phyloP scores from a whole-genome alignment of 2,888 invertebrate species.

The Eulithis prunata region DNA sequence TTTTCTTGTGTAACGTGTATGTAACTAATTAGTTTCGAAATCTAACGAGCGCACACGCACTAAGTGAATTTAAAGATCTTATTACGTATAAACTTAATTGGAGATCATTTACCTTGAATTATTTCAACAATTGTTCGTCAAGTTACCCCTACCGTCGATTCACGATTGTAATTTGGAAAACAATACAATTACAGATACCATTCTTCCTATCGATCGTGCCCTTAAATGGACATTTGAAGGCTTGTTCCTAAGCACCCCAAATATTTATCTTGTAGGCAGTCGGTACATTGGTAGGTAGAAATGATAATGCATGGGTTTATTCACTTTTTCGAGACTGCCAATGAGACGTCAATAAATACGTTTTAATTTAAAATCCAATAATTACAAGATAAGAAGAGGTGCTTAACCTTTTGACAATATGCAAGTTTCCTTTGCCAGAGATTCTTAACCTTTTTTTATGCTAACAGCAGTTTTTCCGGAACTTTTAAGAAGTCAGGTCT shows the following conservation, averaged over 20 bases:
- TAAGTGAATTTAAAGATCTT: too few species aligned
- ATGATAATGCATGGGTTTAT: not conserved
- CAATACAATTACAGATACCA: slow-evolving; percentile 41
- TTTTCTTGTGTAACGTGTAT: too few species aligned
- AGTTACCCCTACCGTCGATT: slow-evolving; percentile 28
- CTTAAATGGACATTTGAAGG: slow-evolving; percentile 35
- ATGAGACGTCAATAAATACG: too few species aligned
- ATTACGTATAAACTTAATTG: not conserved
- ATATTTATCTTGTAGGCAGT: not conserved
- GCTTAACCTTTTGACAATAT: too few species aligned
- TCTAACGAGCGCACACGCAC: too few species aligned
- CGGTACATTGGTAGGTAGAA: not conserved
- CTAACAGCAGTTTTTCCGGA: not conserved
- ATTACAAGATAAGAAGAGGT: too few species aligned
- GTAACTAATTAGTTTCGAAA: not conserved
- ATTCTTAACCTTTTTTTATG: not conserved
- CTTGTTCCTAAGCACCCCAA: slow-evolving; percentile 9
- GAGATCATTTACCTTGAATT: slow-evolving; percentile 31
- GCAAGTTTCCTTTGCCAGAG: too few species aligned
- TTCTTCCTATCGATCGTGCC: slow-evolving; percentile 39
- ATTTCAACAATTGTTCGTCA: slow-evolving; percentile 35
- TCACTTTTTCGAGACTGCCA: too few species aligned
- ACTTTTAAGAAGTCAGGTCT: slow-evolving; percentile 23
- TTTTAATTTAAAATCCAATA: too few species aligned
- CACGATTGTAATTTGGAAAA: slow-evolving; percentile 39